Base-by-base conservation (phyloP, 1,140 invertebrate species). In the Drosophila miranda region DNA sequence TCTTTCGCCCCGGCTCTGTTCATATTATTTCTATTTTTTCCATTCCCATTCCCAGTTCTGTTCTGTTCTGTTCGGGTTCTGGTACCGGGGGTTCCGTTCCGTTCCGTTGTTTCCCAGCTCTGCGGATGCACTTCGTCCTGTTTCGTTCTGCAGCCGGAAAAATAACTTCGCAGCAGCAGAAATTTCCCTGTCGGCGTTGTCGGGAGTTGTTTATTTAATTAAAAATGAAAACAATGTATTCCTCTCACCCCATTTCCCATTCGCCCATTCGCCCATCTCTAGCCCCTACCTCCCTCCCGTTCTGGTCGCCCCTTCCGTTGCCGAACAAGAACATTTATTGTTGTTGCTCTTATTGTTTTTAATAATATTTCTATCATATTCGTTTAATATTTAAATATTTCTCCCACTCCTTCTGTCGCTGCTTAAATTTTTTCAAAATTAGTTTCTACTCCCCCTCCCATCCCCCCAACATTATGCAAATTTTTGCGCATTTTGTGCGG, bases 151-250 rank as follows among this genome's bases (percentile, higher is more conserved):
- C 34, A 56, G 53, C 75, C 75, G 72, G 75, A 71, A 75, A 75
- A 78, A 75, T 78, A 75, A 62, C 72, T 58, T 67, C 52, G 52
- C 71, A 70, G 13, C 53, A 58, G 48, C 57, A 63, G 46, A 46
- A 75, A 71, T 66, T 75, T 61, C 56, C 67, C 60, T 44, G 50
- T 45, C 51, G 60, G 23, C 46, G 67, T 66, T 75, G 72, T 64
- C 42, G 55, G 51, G 42, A 54, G 66, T 75, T 67, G 68, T 75
- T 75, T 71, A 75, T 78, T 78, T 75, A 78, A 78, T 78, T 78
- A 78, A 78, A 72, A 78, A 75, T 48, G 61, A 59, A 78, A 75
- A 78, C 72, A 78, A 71, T 75, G 72, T 54, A 53, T 48, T 11
- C 45, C 38, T 0, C 30, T 8, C 28, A 30, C 30, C 30, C 8